Percentiles rank a stretch among this genome's conserved stretches.
These are phyloP conservation scores for Lasius platythorax DNA, from an alignment of 2,888 invertebrate genomes.

Conservation along the genomic window DNA sequence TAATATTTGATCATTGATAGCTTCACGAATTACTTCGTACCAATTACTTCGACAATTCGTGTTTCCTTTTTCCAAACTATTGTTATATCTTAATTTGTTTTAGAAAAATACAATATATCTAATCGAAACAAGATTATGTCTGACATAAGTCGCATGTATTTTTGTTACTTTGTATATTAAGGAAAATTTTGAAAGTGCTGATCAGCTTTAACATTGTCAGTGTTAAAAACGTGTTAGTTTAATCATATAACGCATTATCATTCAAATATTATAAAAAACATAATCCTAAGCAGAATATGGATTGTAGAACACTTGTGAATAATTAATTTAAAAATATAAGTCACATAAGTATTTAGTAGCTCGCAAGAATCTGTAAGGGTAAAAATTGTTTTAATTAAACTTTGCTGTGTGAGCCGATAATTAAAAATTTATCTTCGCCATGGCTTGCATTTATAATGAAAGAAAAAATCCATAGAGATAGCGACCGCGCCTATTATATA, in stretches of 20 bases:
- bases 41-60: not conserved
- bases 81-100: not conserved
- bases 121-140: not conserved
- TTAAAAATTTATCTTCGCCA: conserved; percentile 78
- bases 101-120: not conserved
- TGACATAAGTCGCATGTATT: not conserved
- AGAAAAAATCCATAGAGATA: conserved; percentile 83
- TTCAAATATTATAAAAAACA: not conserved
- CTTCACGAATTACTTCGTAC: not conserved
- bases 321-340: conserved; percentile 10
- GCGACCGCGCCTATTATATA: conserved; percentile 85
- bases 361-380: not conserved
- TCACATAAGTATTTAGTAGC: not conserved
- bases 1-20: not conserved
- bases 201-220: not conserved
- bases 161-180: not conserved
- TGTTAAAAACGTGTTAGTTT: not conserved
- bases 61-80: not conserved
- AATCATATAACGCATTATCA: not conserved
- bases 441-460: conserved; percentile 81
- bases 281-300: not conserved
- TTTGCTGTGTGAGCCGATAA: conserved; percentile 59
- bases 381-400: conserved; percentile 38
- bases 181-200: not conserved
- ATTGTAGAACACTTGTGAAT: not conserved